Evolutionary conservation across 2,888 invertebrate genomes (phyloP).

Genomic region (Pilophorus perplexus): DNA sequence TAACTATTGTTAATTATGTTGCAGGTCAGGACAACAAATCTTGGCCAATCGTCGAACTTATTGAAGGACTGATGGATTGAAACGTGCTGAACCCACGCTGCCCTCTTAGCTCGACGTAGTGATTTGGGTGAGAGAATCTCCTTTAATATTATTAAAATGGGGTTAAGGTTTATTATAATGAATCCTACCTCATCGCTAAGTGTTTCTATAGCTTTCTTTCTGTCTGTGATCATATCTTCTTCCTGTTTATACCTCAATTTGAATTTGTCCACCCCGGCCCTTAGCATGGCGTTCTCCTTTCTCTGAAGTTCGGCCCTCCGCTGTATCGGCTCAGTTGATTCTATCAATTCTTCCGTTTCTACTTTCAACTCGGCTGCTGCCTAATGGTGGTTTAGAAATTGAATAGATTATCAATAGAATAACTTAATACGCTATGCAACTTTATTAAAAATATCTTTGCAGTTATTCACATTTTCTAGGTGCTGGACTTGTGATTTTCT

Average conservation of each 20-base stretch:
- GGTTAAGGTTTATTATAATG: too few species aligned
- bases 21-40: neutral
- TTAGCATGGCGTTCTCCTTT: slow-evolving; percentile 2
- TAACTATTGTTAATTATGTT: too few species aligned
- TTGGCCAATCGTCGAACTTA: neutral
- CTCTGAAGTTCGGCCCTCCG: slow-evolving; percentile 16
- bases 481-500: slow-evolving; percentile 43
- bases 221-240: slow-evolving; percentile 38
- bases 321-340: slow-evolving; percentile 25
- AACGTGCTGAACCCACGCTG: too few species aligned
- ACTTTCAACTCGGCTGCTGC: neutral
- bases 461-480: slow-evolving; percentile 42
- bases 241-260: slow-evolving; percentile 16
- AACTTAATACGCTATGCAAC: neutral
- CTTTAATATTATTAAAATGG: too few species aligned
- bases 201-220: slow-evolving; percentile 12
- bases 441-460: neutral
- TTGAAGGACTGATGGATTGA: neutral
- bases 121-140: too few species aligned
- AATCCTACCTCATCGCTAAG: slow-evolving; percentile 15
- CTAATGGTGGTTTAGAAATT: too few species aligned
- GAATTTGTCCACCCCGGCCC: slow-evolving; percentile 22
- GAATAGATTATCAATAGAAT: too few species aligned
- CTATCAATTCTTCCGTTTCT: slow-evolving; percentile 30
- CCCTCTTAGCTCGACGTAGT: too few species aligned